Base-by-base conservation (phyloP, 1,140 invertebrate genomes). In the Drosophila ercepeae region DNA sequence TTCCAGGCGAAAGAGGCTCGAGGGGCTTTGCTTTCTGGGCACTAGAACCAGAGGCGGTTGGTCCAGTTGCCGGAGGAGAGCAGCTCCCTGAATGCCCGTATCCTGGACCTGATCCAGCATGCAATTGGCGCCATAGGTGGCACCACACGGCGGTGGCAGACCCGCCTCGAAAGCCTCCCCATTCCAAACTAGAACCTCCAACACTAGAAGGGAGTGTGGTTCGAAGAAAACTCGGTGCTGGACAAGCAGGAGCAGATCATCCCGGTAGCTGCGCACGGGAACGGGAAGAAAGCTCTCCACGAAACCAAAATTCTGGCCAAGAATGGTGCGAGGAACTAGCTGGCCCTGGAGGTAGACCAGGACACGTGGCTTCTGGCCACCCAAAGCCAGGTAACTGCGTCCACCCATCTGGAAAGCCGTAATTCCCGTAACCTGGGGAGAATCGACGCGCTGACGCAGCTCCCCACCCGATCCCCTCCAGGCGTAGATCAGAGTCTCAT, bases 141-240 rank as follows among this genome's bases (percentile, higher is more conserved):
- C 55, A 8, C 64, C 46, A 64, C 93, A 93, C 3, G 89, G 81
- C 6, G 92, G 71, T 25, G 92, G 92, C 51, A 92, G 73, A 19
- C 92, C 91, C 21, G 91, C 73, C 48, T 91, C 88, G 63, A 93
- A 93, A 1, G 90, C 83, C 29, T 90, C 78, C 2, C 92, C 92
- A 60, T 93, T 91, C 90, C 92, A 93, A 1, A 92, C 83, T 0
- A 93, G 81, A 21, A 92, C 78, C 63, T 93, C 92, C n/a, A 93
- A 46, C 4, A 90, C 77, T 9, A 86, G 68, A 5, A 92, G 65
- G 3, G 82, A 75, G 52, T 93, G 92, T 0, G 88, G 89, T 19
- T 74, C 76, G 52, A 92, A 92, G 32, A 89, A 64, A 0, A 93
- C 73, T 3, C 75, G 74, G 58, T 92, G 91, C 81, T 93, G 92